Evolutionary conservation across 2,797 vertebrate genomes (phyloP).

Genomic region (Sandelia bainsii): DNA sequence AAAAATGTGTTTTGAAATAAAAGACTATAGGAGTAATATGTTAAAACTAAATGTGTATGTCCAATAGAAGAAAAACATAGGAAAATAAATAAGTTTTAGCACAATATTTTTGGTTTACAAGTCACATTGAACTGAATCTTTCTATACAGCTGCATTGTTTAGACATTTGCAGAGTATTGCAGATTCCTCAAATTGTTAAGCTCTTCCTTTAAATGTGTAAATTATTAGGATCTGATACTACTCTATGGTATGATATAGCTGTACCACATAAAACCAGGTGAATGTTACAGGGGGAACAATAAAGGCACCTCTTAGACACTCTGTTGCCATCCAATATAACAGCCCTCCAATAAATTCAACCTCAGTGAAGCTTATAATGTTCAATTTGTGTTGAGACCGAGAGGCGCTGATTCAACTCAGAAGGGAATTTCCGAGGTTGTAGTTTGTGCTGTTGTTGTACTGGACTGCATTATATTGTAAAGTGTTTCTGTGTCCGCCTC

Average conservation of each 20-base stretch:
- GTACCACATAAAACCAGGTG: slow-evolving; percentile 3
- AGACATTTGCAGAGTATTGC: too few relatives aligned
- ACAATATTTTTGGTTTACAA: too few relatives aligned
- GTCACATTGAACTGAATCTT: too few relatives aligned
- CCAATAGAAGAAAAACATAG: too few relatives aligned
- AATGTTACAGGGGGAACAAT: slow-evolving; percentile 32
- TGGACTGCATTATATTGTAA: slow-evolving; percentile 19
- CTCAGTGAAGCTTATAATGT: slow-evolving; percentile 55
- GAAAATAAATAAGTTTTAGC: too few relatives aligned
- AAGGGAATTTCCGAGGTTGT: slow-evolving; percentile 40
- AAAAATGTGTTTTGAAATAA: too few relatives aligned
- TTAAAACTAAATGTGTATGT: too few relatives aligned
- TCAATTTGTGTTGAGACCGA: slow-evolving; percentile 51
- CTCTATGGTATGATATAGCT: neutral
- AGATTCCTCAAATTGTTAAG: neutral
- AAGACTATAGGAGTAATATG: too few relatives aligned
- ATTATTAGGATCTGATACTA: neutral
- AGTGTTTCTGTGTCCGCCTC: slow-evolving; percentile 10
- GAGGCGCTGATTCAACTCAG: slow-evolving; percentile 64
- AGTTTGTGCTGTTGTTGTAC: slow-evolving; percentile 44
- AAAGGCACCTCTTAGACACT: slow-evolving; percentile 18
- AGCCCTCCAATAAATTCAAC: slow-evolving; percentile 44
- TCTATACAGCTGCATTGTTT: too few relatives aligned
- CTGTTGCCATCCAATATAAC: slow-evolving; percentile 42
- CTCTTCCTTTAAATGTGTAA: neutral